Percentiles rank a stretch among this genome's conserved stretches.
These are phyloP conservation scores for Saccostrea glomerata DNA, from an alignment of 1,140 invertebrate species.

Conservation along the genomic window DNA sequence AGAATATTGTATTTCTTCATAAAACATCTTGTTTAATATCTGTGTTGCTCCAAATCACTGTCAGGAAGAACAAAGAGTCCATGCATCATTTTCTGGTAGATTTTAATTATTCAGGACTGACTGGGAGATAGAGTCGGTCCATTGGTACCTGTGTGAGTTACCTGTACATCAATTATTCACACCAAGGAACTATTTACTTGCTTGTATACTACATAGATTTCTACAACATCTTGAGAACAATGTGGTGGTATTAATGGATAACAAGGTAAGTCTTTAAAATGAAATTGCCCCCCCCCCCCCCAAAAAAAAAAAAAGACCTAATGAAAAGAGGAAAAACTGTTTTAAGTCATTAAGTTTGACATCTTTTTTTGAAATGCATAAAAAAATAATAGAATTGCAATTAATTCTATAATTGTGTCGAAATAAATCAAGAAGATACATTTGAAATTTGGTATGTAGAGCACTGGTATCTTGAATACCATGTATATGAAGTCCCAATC, in stretches of 20 bases:
- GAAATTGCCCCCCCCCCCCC: not conserved
- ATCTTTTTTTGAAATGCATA: no score
- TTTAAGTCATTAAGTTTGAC: no score
- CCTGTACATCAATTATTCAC: slow-evolving; percentile 23
- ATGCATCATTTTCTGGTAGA: not conserved
- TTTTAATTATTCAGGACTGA: slow-evolving; percentile 19
- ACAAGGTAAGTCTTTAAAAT: not conserved
- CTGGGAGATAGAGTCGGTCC: not conserved
- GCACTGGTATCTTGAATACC: no score
- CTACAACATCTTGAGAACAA: not conserved
- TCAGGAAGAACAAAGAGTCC: slow-evolving; percentile 2
- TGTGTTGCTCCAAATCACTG: not conserved
- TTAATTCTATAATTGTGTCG: no score
- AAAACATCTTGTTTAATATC: not conserved
- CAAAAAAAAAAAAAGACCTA: no score
- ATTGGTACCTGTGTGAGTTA: not conserved
- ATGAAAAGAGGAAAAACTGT: no score
- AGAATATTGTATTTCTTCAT: not conserved
- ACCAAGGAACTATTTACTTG: slow-evolving; percentile 1
- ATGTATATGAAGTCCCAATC: no score
- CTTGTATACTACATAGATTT: slow-evolving; percentile 18
- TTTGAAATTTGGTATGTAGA: no score
- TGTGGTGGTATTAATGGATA: not conserved
- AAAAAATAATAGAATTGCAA: no score
- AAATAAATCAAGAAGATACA: no score